Base-by-base conservation (phyloP, 2,797 vertebrate species). In the Peromyscus aztecus region DNA sequence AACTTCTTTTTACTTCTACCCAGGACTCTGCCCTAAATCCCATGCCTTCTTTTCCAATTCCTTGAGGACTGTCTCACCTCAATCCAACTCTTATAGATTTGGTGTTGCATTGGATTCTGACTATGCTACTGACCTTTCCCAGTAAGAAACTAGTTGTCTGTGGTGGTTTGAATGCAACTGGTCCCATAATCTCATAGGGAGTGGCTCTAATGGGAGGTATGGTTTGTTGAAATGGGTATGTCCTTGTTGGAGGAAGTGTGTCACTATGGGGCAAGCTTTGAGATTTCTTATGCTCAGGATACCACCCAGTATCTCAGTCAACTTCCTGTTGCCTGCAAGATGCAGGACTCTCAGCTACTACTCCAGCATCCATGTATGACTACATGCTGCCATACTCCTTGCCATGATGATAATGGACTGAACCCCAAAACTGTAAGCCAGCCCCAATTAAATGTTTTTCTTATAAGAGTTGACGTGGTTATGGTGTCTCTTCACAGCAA, bases 101-200 rank as follows among this genome's bases (percentile, higher is more conserved):
- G 61, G 52, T 61, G 69, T 11, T 77, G 31, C 37, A 82, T 52
- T n/a, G 55, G 82, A 59, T 14, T 31, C n/a, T 1, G 8, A 24
- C 55, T 57, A n/a, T 52, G 40, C 55, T 73, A 80, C 0, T 46
- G 69, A 78, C 82, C 43, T 81, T 86, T 94, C 73, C n/a, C 46
- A 43, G 10, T 13, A 94, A 95, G 31, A 93, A 93, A 91, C 14
- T 76, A 94, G 61, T 71, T 90, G 37, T 4, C 71, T 24, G 71
- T 73, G 37, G 37, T 40, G 10, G 21, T 23, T 23, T 73, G 37
- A 40, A 40, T 73, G 4, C 37, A 40, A 24, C 2, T 40, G 37
- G 37, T 11, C 21, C 71, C 71, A 40, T 73, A 24, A 73, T 73
- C 37, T 40, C 63, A 31, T 65, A 65, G 29, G 63, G 71, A 73